phyloP scores from a whole-genome alignment of 2,797 vertebrate genomes.

The Kryptolebias ocellatus region DNA sequence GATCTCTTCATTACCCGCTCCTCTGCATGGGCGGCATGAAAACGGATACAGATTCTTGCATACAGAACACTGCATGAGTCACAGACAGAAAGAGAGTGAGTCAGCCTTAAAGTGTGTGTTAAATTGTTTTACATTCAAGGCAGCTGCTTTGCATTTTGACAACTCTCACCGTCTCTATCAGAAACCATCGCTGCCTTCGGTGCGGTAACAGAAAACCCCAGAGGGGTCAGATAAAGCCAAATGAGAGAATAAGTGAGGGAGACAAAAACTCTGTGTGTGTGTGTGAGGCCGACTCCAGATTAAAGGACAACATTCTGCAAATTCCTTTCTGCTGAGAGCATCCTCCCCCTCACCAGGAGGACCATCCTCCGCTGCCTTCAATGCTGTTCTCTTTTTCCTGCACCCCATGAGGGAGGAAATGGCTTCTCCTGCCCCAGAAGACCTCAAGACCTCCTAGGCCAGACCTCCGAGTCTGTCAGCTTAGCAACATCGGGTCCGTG shows the following conservation, averaged over 20 bases:
- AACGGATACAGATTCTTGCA: conserved; percentile 30
- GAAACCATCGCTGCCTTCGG: conserved; percentile 36
- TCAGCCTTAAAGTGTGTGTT: conserved; percentile 27
- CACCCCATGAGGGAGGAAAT: conserved; percentile 68
- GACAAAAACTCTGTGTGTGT: conserved; percentile 76
- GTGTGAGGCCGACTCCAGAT: conserved; percentile 87
- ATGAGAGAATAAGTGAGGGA: conserved; percentile 28
- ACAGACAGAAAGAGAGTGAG: conserved; percentile 27
- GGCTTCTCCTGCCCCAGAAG: conserved; percentile 66
- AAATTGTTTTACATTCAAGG: conserved; percentile 29
- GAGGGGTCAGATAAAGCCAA: conserved; percentile 61
- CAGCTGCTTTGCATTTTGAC: conserved; percentile 50
- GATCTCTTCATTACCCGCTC: conserved; percentile 41
- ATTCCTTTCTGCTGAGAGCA: conserved; percentile 91
- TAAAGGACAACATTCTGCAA: conserved; percentile 94
- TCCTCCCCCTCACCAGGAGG: conserved; percentile 67
- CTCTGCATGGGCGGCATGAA: conserved; percentile 28
- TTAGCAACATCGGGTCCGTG: conserved; percentile 58
- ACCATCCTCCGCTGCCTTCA: conserved; percentile 53
- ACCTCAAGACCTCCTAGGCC: conserved; percentile 66
- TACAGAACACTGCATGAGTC: conserved; percentile 28
- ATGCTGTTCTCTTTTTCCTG: conserved; percentile 52
- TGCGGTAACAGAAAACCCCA: conserved; percentile 56
- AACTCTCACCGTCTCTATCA: conserved; percentile 31
- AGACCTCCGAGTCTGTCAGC: conserved; percentile 64